Evolutionary conservation across 2,113 vertebrate genomes (phyloP).

Genomic region (Percopsis transmontana): DNA sequence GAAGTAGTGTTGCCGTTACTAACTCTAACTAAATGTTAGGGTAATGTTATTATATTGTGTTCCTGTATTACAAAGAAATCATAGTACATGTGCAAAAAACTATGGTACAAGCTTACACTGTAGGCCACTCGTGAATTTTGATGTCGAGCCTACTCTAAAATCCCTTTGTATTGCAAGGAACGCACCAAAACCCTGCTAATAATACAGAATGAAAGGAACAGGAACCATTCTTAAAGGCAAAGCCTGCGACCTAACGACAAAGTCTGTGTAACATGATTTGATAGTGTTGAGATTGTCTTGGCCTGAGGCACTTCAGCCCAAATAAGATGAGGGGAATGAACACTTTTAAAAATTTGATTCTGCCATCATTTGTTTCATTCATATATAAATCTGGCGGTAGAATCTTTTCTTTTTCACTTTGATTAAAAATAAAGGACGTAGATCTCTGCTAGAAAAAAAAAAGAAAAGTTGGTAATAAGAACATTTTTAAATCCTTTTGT

Average conservation of each 20-base stretch:
- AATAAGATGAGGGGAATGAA: slow-evolving; percentile 51
- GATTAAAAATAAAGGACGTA: slow-evolving; percentile 57
- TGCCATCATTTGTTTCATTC: slow-evolving; percentile 53
- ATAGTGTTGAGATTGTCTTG: slow-evolving; percentile 34
- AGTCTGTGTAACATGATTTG: slow-evolving; percentile 21
- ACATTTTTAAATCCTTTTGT: slow-evolving; percentile 63
- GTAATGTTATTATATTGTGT: not conserved
- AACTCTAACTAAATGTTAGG: not conserved
- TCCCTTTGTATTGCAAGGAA: not conserved
- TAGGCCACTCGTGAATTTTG: not conserved
- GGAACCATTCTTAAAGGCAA: slow-evolving; percentile 18
- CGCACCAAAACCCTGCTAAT: slow-evolving; percentile 20
- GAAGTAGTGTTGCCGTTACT: not conserved
- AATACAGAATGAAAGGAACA: slow-evolving; percentile 7
- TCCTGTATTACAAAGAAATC: not conserved
- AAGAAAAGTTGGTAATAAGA: slow-evolving; percentile 31
- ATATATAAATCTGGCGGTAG: slow-evolving; percentile 45
- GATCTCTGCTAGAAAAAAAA: not conserved
- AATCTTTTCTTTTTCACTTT: slow-evolving; percentile 40
- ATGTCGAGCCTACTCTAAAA: not conserved
- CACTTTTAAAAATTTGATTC: slow-evolving; percentile 38
- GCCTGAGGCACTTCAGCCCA: slow-evolving; percentile 35
- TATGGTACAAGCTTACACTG: not conserved
- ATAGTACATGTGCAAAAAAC: not conserved
- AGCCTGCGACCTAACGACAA: slow-evolving; percentile 24